Evolutionary conservation across 2,797 vertebrate genomes (phyloP), one percentile per base, ranked within the genome.

Genomic region (Coregonus ussuriensis): DNA sequence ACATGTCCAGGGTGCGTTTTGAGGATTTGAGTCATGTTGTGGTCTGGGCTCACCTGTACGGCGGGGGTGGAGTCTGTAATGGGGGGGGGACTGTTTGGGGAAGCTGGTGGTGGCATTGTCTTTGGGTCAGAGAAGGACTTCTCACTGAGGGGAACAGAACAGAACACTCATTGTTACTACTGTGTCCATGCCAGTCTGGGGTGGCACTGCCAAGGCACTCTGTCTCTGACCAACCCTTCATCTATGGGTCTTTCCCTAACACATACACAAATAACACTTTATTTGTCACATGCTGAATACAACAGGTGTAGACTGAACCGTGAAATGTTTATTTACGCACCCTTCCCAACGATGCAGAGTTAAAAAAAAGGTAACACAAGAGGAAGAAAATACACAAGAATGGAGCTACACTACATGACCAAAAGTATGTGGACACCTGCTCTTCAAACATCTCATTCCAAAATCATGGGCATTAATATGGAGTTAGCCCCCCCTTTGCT

Each of bases 1-100:
- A 81, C 81, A 80, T 82, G 82, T 72, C 79, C 72, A 18, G 16
- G 21, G 25, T 63, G 51, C 54, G 63, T 31, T 82, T 87, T 82
- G 75, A 88, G 86, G 87, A 88, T 87, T 77, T 86, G 87, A 91
- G 77, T 69, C 72, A 78, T 83, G 78, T 83, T 87, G 84, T 83
- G 86, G 85, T 85, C 80, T 79, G 66, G 18, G 13, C 59, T 76
- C 14, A 76, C 74, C 85, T 82, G 78, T 68, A 5, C 51, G 35
- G 37, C 35, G 51, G 7, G 52, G 33, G n/a, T n/a, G 67, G 59
- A 71, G 52, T 16, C 3, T 5, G 67, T 21, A 31, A 25, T 25
- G 15, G 11, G 21, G 52, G 41, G 9, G 47, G 21, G 47, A 13
- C 21, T 29, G 47, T 71, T 71, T 71, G 51, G 53, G 72, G 31